Evolutionary conservation across 2,888 invertebrate genomes (phyloP).

Genomic region (Xiphydria camelus): DNA sequence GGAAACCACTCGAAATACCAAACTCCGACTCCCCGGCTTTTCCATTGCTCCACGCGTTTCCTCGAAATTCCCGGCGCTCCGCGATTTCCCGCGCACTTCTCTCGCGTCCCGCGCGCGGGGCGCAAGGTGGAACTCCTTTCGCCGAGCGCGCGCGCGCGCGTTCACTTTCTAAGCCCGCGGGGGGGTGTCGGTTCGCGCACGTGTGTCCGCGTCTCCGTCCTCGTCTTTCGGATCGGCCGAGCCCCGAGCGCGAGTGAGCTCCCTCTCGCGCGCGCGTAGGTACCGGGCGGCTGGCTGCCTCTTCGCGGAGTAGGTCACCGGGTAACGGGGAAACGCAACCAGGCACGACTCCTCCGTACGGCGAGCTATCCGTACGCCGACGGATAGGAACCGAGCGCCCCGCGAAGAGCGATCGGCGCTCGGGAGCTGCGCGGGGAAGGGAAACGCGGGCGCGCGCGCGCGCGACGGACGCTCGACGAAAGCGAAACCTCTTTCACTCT

Average conservation of each 20-base stretch:
- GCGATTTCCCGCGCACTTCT: too few species aligned
- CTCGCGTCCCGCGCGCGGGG: too few species aligned
- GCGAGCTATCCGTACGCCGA: too few species aligned
- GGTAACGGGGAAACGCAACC: slow-evolving; percentile 29
- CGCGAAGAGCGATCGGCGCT: too few species aligned
- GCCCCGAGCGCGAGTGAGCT: background rate
- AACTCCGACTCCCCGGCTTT: too few species aligned
- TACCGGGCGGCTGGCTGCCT: background rate
- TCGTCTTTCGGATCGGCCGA: too few species aligned
- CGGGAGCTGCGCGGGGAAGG: too few species aligned
- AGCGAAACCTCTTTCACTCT: slow-evolving; percentile 45
- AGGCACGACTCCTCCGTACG: too few species aligned
- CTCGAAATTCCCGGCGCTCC: too few species aligned
- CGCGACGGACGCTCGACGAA: slow-evolving; percentile 33
- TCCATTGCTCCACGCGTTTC: too few species aligned
- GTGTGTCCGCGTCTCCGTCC: background rate
- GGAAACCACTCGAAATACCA: too few species aligned
- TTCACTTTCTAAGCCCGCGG: slow-evolving; percentile 18
- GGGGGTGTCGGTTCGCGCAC: slow-evolving; percentile 15
- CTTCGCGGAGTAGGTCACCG: slow-evolving; percentile 26
- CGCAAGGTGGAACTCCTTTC: slow-evolving; percentile 4
- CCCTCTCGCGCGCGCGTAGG: background rate
- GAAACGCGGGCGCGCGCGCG: slow-evolving; percentile 12
- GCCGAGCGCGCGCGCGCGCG: slow-evolving; percentile 2
- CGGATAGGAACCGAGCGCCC: slow-evolving; percentile 18